Conservation (phyloP, 1,140 invertebrate genomes). For the Tigriopus japonicus region DNA sequence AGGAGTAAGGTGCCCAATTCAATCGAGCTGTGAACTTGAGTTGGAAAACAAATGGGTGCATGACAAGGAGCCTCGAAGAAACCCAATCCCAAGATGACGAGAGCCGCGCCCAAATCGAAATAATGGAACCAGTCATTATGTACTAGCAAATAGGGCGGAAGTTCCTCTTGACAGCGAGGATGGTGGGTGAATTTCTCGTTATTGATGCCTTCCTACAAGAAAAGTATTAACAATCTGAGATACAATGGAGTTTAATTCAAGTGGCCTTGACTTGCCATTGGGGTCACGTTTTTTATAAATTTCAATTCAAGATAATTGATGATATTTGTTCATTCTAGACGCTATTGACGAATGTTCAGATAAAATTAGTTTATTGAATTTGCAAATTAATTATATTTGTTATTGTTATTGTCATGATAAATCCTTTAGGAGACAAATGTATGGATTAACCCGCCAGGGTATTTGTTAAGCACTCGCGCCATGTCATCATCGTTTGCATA, state of each 20-base stretch:
- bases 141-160: constrained; percentile 67
- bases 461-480: no score
- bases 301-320: no score
- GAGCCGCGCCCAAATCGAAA: constrained; percentile 53
- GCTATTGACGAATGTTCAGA: no score
- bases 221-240: constrained; percentile 16
- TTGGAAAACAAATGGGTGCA: constrained; percentile 37
- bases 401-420: no score
- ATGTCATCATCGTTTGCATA: no score
- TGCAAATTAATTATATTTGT: no score
- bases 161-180: constrained; percentile 53
- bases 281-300: no score
- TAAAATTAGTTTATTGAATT: no score
- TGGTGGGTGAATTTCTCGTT: constrained; percentile 85
- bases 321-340: no score
- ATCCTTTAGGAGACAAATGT: no score
- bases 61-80: constrained; percentile 15
- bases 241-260: constrained; percentile 20
- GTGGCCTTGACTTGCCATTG: no score
- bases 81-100: constrained; percentile 44
- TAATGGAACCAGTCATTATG: constrained; percentile 75
- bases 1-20: constrained; percentile 55
- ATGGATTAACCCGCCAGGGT: no score
- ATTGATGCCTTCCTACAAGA: constrained; percentile 59
- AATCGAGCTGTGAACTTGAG: constrained; percentile 60